phyloP scores from a whole-genome alignment of 2,113 vertebrate genomes.

The Numenius arquata region DNA sequence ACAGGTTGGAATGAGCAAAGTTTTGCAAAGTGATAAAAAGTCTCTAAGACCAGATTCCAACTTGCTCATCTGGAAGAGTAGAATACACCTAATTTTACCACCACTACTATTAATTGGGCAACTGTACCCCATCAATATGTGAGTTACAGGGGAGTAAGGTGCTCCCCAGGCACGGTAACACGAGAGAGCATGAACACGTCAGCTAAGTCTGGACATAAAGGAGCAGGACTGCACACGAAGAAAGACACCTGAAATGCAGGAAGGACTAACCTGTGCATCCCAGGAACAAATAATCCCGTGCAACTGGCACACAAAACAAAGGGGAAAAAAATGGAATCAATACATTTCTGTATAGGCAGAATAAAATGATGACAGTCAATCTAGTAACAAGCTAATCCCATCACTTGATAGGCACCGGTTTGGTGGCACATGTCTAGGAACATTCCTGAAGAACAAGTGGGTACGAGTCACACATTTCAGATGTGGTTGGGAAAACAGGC shows the following conservation, averaged over 20 bases:
- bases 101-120: not conserved
- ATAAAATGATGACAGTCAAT: not conserved
- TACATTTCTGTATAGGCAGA: not conserved
- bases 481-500: not conserved
- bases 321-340: not conserved
- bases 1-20: not conserved
- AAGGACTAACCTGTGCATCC: not conserved
- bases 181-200: not conserved
- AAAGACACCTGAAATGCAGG: not conserved
- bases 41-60: not conserved
- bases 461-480: not conserved
- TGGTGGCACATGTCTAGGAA: not conserved
- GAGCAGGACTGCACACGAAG: not conserved
- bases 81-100: not conserved
- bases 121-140: not conserved
- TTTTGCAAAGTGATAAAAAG: not conserved
- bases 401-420: not conserved
- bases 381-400: not conserved
- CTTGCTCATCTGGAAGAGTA: not conserved
- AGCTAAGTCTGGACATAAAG: not conserved
- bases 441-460: not conserved
- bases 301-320: not conserved
- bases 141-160: not conserved
- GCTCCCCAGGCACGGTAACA: rapidly evolving
- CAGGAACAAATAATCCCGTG: not conserved